Evolutionary conservation across 1,140 invertebrate genomes (phyloP), one percentile per base, ranked within the genome.

Genomic region (Drosophila cardini): DNA sequence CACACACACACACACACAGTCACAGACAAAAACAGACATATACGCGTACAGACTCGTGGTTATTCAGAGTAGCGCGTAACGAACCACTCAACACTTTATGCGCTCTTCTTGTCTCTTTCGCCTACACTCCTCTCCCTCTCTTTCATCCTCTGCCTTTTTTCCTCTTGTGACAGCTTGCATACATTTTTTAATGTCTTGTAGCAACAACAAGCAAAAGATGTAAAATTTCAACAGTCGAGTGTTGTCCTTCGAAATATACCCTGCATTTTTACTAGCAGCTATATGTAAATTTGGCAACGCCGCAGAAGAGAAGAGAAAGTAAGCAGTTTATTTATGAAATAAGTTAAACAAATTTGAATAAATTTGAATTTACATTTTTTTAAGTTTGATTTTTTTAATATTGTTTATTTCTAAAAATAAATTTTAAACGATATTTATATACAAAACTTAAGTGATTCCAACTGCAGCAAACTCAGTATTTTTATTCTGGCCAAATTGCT

Each of bases 171-270:
- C 82, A 78, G 61, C 62, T 32, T 67, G 77, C 75, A 78, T 81
- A 72, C 63, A 87, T 82, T 87, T 82, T 86, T 86, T 77, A 82
- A 86, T 80, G 83, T 73, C 76, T 73, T 72, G 38, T 43, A 50
- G 55, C 65, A 65, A 30, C 64, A 48, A 30, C 32, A 42, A 16
- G 8, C 11, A 36, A 42, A 46, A 11, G 32, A 21, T 9, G n/a
- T 13, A 40, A 5, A 10, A 40, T 5, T 5, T 11, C 2, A 13
- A 40, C 10, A 40, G 38, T 40, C 10, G 38, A 40, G 38, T 10
- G 2, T 4, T 6, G 4, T 40, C 38, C 4, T 13, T 5, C 10
- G 11, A 2, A 4, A 13, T 13, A n/a, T 40, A 10, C n/a, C 10
- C 38, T 26, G 21, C 0, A 26, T 26, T 26, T 26, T 26, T 5